Conservation (phyloP, 1,140 invertebrate species). For the Panagrolaimus sp. region DNA sequence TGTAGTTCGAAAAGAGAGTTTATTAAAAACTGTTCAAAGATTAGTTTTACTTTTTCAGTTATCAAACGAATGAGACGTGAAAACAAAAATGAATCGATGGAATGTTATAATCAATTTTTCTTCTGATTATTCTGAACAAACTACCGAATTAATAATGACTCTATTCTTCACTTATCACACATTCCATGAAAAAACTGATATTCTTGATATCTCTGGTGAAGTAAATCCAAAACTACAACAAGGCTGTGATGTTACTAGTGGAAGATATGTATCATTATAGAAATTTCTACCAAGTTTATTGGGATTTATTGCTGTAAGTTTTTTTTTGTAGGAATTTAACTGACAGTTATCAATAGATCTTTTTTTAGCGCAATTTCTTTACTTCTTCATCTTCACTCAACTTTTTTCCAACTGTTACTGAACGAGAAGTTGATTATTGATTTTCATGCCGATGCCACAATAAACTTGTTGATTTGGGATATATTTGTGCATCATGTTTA, state of each 20-base stretch:
- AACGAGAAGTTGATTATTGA: neutral
- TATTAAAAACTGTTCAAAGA: too few species aligned
- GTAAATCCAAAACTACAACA: neutral
- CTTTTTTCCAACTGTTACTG: neutral
- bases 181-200: conserved; percentile 8
- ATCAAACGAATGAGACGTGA: conserved; percentile 8
- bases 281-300: neutral
- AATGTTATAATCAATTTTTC: conserved; percentile 3
- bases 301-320: neutral
- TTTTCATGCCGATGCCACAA: conserved; percentile 10
- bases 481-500: conserved; percentile 4
- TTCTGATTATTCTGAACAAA: neutral
- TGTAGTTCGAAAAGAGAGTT: too few species aligned
- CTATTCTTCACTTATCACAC: conserved; percentile 5
- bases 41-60: neutral
- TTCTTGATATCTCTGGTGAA: neutral
- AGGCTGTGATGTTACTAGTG: conserved; percentile 2
- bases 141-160: conserved; percentile 2
- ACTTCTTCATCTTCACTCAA: neutral
- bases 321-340: neutral
- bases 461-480: conserved; percentile 1
- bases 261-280: neutral
- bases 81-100: neutral
- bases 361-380: neutral
- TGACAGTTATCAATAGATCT: neutral